Conservation (phyloP, 2,888 invertebrate species). For the Microctonus brassicae region DNA sequence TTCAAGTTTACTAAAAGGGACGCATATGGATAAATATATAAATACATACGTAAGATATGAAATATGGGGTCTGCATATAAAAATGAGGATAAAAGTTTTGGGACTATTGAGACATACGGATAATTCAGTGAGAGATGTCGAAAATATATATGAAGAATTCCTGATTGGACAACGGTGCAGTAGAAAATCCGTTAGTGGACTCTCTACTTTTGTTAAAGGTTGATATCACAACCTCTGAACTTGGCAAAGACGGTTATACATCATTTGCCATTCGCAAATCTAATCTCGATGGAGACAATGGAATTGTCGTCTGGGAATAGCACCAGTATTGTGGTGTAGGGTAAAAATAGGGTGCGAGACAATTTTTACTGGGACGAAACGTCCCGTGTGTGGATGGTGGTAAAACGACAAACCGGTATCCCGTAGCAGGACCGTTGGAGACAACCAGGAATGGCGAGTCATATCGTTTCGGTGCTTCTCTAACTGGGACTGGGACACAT, state of each 20-base stretch:
- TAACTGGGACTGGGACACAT: slow-evolving; percentile 8
- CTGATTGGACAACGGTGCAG: too few relatives aligned
- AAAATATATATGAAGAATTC: not conserved
- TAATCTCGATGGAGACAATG: slow-evolving; percentile 57
- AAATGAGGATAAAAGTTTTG: not conserved
- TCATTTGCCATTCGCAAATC: slow-evolving; percentile 43
- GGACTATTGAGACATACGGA: not conserved
- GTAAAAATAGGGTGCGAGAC: not conserved
- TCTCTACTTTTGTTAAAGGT: slow-evolving; percentile 48
- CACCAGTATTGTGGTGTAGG: not conserved
- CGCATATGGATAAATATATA: not conserved
- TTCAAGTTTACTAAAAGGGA: not conserved
- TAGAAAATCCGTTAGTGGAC: slow-evolving; percentile 25
- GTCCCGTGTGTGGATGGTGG: slow-evolving; percentile 60
- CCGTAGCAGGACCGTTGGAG: slow-evolving; percentile 66
- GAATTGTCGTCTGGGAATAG: not conserved
- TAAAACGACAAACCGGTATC: slow-evolving; percentile 65
- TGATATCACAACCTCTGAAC: slow-evolving; percentile 54
- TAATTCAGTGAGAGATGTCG: not conserved
- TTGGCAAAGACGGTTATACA: slow-evolving; percentile 44
- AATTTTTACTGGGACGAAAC: slow-evolving; percentile 53
- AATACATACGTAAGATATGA: not conserved
- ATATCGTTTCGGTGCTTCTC: not conserved
- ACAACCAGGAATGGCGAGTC: slow-evolving; percentile 28
- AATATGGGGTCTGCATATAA: not conserved